Conservation (phyloP, 2,113 vertebrate species). For the Platycercus adscitus region DNA sequence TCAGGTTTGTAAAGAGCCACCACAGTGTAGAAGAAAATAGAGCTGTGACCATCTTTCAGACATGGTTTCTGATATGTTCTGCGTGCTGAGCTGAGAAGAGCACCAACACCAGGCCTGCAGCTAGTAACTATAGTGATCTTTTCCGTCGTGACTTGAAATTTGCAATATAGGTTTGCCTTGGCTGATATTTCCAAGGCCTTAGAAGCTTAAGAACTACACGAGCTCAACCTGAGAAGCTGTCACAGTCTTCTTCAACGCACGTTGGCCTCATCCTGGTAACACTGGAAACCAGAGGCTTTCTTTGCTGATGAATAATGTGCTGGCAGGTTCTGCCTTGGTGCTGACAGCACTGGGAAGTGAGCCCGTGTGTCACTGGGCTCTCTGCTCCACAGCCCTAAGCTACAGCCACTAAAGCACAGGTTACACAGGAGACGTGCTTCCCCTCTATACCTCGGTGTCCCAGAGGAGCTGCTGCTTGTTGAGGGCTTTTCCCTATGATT, state of each 20-base stretch:
- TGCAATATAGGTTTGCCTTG: neutral
- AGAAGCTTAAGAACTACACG: neutral
- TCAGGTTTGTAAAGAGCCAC: neutral
- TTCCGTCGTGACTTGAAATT: neutral
- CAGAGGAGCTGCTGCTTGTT: neutral
- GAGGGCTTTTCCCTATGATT: neutral
- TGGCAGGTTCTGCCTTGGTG: slow-evolving; percentile 1
- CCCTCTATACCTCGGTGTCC: rapidly evolving
- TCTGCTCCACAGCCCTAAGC: neutral
- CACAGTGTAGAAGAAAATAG: neutral
- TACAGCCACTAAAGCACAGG: neutral
- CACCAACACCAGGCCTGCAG: rapidly evolving
- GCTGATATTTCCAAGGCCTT: neutral
- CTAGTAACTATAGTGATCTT: neutral
- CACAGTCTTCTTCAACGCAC: neutral
- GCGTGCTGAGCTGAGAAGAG: neutral
- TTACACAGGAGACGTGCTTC: neutral
- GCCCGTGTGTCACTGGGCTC: neutral
- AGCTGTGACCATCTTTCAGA: neutral
- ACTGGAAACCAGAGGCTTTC: neutral
- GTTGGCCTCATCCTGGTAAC: neutral
- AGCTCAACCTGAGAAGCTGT: neutral
- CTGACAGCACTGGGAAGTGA: neutral
- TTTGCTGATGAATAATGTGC: slow-evolving; percentile 54
- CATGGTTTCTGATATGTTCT: neutral